phyloP scores from a whole-genome alignment of 2,797 vertebrate genomes.

The Adrianichthys oophorus region DNA sequence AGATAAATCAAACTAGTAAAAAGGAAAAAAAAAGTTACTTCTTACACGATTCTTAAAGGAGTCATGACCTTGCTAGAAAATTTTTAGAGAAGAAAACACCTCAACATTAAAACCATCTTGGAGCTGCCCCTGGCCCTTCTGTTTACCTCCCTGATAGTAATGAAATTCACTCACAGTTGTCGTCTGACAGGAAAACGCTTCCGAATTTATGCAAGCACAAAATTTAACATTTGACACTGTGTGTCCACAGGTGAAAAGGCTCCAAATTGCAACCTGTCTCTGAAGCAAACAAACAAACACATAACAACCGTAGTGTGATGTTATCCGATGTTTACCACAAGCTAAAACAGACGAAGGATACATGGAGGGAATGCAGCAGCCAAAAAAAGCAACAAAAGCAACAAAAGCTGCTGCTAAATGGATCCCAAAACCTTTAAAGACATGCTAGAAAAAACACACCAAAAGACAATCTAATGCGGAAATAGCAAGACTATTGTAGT shows the following conservation, averaged over 20 bases:
- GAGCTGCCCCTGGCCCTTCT: slow-evolving; percentile 46
- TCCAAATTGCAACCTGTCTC: slow-evolving; percentile 52
- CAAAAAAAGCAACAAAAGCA: neutral
- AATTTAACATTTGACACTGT: slow-evolving; percentile 63
- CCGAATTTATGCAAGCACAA: slow-evolving; percentile 46
- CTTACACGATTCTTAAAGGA: neutral
- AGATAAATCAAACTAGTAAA: no score
- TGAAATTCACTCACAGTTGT: slow-evolving; percentile 56
- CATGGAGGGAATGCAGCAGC: neutral
- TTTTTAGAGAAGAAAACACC: slow-evolving; percentile 23
- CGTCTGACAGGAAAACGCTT: slow-evolving; percentile 29
- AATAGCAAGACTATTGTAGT: neutral
- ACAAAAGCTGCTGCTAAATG: neutral
- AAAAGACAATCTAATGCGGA: neutral
- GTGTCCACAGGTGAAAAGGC: slow-evolving; percentile 56
- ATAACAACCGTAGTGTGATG: neutral
- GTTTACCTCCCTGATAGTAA: slow-evolving; percentile 53
- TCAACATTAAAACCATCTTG: slow-evolving; percentile 62
- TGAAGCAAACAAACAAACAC: slow-evolving; percentile 37
- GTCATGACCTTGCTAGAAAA: slow-evolving; percentile 39
- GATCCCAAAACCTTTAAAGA: neutral
- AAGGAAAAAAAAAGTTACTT: no score
- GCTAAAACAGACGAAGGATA: neutral
- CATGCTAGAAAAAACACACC: neutral
- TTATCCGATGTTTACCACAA: neutral